Base-by-base conservation (phyloP, 2,888 invertebrate species). In the Polyploca ridens region DNA sequence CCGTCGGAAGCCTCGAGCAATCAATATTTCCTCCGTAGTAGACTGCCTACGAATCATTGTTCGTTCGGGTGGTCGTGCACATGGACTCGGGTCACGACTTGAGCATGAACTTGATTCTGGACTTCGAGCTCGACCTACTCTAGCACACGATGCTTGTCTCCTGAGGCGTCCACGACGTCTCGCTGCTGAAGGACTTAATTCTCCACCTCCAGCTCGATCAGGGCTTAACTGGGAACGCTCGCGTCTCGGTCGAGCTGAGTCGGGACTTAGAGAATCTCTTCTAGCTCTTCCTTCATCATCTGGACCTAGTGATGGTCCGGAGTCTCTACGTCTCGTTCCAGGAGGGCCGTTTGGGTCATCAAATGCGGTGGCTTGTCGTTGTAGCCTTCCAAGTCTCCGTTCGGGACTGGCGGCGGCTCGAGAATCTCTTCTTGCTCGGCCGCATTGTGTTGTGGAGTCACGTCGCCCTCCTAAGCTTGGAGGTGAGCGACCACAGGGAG, bases 11-110 rank as follows among this genome's bases (percentile, higher is more conserved):
- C 98, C 98, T 64, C 98, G 95, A 0, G 98, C 97, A 79, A 98
- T 98, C 57, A 98, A 91, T 78, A 98, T 98, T 89, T 98, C 98
- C 86, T 98, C 98, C 0, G 98, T 98, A 14, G 98, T 98, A 38
- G 98, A 98, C 90, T 98, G 98, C 66, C 98, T 94, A 66, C 98
- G 94, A 68, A 98, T 97, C 74, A 97, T 96, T 10, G 97, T 97
- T 54, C 97, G 94, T 77, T 96, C 95, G 5, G 94, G 94, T 58
- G 95, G 95, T 80, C 73, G 94, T 79, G 77, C 95, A 76, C 97
- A 96, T 0, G 98, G 98, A 81, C 98, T 98, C 1, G 97, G 98
- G 84, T 98, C 98, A 63, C 98, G 94, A 69, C 93, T 94, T 7
- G 98, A 98, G 86, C 98, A 98, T 54, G 96, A 96, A 74, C 96